Percentiles rank a stretch among this genome's conserved stretches.
Conservation (phyloP, 2,888 invertebrate genomes). For the Lasioglossum calceatum region DNA sequence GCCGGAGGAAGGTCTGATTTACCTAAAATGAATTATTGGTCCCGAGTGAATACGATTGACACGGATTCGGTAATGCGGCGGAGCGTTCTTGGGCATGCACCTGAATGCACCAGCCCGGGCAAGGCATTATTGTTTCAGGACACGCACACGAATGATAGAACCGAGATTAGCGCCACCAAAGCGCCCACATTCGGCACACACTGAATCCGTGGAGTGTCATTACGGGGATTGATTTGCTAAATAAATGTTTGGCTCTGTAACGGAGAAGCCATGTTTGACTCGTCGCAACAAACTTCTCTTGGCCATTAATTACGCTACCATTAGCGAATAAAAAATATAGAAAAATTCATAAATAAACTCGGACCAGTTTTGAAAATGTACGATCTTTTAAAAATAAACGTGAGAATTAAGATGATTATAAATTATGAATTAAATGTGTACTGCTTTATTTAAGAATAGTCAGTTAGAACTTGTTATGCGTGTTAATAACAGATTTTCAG, state of each 20-base stretch:
- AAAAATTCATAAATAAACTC: background rate
- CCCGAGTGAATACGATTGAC: conserved; percentile 15
- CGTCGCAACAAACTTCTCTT: background rate
- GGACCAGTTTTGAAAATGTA: background rate
- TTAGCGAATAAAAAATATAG: no score
- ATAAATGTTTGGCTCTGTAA: conserved; percentile 32
- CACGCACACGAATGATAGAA: conserved; percentile 28
- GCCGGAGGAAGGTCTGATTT: background rate
- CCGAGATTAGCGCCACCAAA: conserved; percentile 60
- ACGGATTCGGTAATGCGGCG: conserved; percentile 24
- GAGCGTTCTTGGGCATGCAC: conserved; percentile 24
- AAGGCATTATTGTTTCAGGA: conserved; percentile 36
- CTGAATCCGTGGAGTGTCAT: conserved; percentile 25
- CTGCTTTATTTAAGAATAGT: background rate
- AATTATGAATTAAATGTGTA: background rate
- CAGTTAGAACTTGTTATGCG: no score
- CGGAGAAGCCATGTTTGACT: background rate
- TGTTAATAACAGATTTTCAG: background rate
- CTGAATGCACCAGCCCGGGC: conserved; percentile 14
- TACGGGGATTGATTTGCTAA: conserved; percentile 27
- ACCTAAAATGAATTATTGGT: conserved; percentile 9
- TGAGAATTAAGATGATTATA: background rate
- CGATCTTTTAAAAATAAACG: background rate
- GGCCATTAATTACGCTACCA: background rate
- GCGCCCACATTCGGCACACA: conserved; percentile 24